These are phyloP conservation scores for Amphimedon queenslandica DNA, from an alignment of 37 sponge, comb jelly and placozoan species.

Conservation along the genomic window DNA sequence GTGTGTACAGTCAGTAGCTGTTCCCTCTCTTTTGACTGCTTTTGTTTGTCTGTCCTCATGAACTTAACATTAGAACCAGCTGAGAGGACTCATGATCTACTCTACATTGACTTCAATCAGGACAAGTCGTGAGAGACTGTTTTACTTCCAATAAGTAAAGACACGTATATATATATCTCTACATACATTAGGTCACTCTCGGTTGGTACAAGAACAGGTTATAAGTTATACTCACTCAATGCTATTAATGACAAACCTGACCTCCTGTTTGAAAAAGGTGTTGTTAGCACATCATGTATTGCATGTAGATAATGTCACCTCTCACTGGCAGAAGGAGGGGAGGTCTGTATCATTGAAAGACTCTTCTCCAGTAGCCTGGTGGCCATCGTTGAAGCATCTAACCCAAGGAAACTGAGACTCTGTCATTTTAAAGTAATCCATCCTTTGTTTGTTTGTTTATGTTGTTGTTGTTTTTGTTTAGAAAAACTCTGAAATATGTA, in stretches of 20 bases:
- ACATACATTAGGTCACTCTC: conserved; percentile 41
- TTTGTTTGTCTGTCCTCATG: conserved; percentile 30
- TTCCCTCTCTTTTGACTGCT: background rate
- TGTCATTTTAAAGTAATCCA: conserved; percentile 90
- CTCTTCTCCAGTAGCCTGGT: conserved; percentile 95
- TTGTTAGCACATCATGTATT: too few relatives aligned
- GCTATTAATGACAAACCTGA: conserved; percentile 27
- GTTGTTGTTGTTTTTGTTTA: conserved; percentile 1
- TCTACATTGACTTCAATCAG: conserved; percentile 88
- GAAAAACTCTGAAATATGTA: conserved; percentile 98
- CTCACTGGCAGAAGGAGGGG: conserved; percentile 66
- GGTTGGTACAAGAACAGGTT: conserved; percentile 79
- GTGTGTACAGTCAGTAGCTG: background rate
- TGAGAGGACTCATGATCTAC: conserved; percentile 52
- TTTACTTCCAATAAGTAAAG: too few relatives aligned
- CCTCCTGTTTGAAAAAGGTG: conserved; percentile 63
- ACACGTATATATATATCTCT: too few relatives aligned
- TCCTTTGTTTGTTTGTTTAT: background rate
- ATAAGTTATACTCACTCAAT: conserved; percentile 63
- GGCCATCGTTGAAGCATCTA: conserved; percentile 80
- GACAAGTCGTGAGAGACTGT: conserved; percentile 71
- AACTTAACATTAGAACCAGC: conserved; percentile 59
- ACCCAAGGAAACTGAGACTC: conserved; percentile 89
- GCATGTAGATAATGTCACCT: too few relatives aligned
- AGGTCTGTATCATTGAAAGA: conserved; percentile 89